phyloP scores from a whole-genome alignment of 2,888 invertebrate genomes.

The Apoda limacodes region DNA sequence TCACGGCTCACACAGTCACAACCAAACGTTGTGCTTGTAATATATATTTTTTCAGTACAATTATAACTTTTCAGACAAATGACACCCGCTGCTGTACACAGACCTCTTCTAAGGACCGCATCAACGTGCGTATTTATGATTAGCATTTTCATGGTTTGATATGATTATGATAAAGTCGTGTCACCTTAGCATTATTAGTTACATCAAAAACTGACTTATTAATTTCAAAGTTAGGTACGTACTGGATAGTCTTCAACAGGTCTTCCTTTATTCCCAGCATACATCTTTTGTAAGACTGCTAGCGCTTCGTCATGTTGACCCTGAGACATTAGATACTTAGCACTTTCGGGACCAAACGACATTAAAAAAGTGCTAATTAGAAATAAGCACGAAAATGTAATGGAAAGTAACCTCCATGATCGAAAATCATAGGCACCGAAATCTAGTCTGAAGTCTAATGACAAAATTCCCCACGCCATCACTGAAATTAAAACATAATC shows the following conservation, averaged over 20 bases:
- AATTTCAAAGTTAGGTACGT: no score
- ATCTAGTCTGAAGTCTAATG: slow-evolving; percentile 54
- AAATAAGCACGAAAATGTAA: slow-evolving; percentile 72
- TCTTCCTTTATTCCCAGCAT: slow-evolving; percentile 50
- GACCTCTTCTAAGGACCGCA: no score
- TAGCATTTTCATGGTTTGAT: no score
- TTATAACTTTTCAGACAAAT: no score
- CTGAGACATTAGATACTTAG: slow-evolving; percentile 78
- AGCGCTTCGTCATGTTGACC: slow-evolving; percentile 73
- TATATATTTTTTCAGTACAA: no score
- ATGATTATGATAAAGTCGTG: no score
- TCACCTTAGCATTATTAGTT: no score
- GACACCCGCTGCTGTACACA: no score
- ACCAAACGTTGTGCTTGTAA: no score
- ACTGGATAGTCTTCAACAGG: slow-evolving; percentile 60
- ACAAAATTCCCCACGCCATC: slow-evolving; percentile 76
- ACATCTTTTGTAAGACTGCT: slow-evolving; percentile 71
- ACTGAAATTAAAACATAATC: slow-evolving; percentile 54
- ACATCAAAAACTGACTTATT: no score
- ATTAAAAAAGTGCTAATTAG: slow-evolving; percentile 67
- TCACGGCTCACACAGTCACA: no score
- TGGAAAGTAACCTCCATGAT: slow-evolving; percentile 80
- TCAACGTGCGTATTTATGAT: no score
- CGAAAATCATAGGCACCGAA: slow-evolving; percentile 67
- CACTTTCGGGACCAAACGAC: slow-evolving; percentile 78